Base-by-base conservation (phyloP, 2,113 vertebrate species). In the Sclerurus mexicanus region DNA sequence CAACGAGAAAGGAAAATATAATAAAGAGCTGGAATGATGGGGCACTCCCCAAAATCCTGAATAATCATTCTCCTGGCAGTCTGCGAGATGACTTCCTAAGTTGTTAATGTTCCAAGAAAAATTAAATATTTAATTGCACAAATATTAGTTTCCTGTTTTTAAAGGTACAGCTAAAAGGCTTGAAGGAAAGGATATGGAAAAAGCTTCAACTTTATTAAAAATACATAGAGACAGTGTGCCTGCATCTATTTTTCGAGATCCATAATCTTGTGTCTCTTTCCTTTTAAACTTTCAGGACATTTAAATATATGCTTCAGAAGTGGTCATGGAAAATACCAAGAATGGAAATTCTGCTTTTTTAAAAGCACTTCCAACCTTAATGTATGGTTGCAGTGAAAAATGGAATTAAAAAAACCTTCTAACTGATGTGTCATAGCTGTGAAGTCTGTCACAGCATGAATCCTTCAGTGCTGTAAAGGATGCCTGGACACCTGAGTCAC, bases 101-200 rank as follows among this genome's bases (percentile, higher is more conserved):
- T 72, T 81, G 30, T 47, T 94, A 11, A 37, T 60, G 37, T 28
- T 73, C 20, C 16, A 60, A 40, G 46, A 30, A 77, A 95, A 95
- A 83, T 30, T 18, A 74, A 89, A 46, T 50, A 66, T 81, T 91
- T 82, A 62, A 64, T 85, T 85, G 77, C 53, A 89, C 46, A 89
- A 53, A 73, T 82, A 62, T 35, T 56, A 21, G 37, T 66, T 95
- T 92, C 53, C 50, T 90, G 37, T 73, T 39, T 83, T 75, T 47
- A 23, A 69, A 90, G 13, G n/a, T 76, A 39, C 0, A 3, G 16
- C 33, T 85, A 13, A 83, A 83, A 77, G 50, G 10, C 12, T 74
- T 80, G 72, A 74, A 76, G 68, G 72, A 50, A 59, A 59, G 35
- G 60, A 7, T 39, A 2, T 55, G 42, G 42, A 74, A 71, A 71